Base-by-base conservation (phyloP, 2,113 vertebrate genomes). In the Boleophthalmus pectinirostris region DNA sequence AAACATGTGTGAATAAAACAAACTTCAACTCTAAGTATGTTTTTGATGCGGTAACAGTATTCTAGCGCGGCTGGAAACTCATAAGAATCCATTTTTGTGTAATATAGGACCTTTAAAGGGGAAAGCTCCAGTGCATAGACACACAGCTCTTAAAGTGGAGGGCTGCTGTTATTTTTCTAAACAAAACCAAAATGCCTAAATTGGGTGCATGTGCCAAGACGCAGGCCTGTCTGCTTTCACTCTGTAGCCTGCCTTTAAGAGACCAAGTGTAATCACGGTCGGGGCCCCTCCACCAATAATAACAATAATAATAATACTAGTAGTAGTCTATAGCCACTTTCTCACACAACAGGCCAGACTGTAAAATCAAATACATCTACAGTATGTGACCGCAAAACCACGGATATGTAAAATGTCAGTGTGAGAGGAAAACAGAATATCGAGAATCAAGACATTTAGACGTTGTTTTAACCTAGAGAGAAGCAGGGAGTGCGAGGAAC, bases 171-270 rank as follows among this genome's bases (percentile, higher is more conserved):
- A 82, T 64, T 86, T 85, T 66, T 79, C 64, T 20, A 38, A 79
- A 80, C 73, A 83, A 70, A 70, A 77, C 53, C 58, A 69, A 83
- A 83, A 89, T 81, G 72, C 81, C 80, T 72, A 61, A 85, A 79
- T 18, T 21, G 15, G 72, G 67, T 72, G 68, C 49, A 18, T 84
- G 79, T 85, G 82, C 82, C 76, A 83, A 83, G 81, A 74, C 20
- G 63, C 58, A 77, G 71, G 67, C 68, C 77, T 68, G 87, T 79
- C 83, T 88, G 74, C 49, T 85, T 88, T 77, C 81, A 80, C 88
- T 89, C 82, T 81, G 64, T 18, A 63, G 15, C 60, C 3, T 7
- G 33, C 20, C 61, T 64, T 64, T 64, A 64, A 64, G 43, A 63
- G 18, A 21, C 38, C 33, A 38, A 38, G 61, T 21, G 61, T 64